Conservation (phyloP, 2,797 vertebrate genomes). For the Gymnoscopelus braueri region DNA sequence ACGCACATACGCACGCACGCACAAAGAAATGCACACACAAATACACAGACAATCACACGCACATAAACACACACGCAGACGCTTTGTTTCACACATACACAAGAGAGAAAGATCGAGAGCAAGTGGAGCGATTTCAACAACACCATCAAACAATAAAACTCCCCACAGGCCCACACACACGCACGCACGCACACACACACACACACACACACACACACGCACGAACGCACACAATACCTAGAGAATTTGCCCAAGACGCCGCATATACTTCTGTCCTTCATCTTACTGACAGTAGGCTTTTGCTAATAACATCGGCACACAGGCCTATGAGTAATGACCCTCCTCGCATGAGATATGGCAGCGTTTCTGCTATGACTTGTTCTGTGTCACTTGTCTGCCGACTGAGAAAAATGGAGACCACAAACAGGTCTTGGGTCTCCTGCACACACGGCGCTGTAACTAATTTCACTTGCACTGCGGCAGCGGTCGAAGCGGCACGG, state of each 20-base stretch:
- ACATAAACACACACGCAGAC: constrained; percentile 18
- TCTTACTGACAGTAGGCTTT: constrained; percentile 34
- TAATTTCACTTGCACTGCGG: constrained; percentile 26
- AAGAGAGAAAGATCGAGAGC: constrained; percentile 3
- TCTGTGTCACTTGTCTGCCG: constrained; percentile 24
- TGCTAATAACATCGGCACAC: constrained; percentile 40
- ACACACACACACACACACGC: not conserved
- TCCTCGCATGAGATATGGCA: constrained; percentile 22
- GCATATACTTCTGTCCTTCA: constrained; percentile 42
- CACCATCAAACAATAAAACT: constrained; percentile 29
- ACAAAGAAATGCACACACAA: constrained; percentile 34
- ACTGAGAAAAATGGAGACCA: constrained; percentile 23
- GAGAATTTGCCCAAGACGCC: constrained; percentile 3
- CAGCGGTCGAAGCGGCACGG: not conserved
- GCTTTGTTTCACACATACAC: not conserved
- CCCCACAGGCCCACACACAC: constrained; percentile 35
- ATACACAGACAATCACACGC: not conserved
- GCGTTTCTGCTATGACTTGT: constrained; percentile 21
- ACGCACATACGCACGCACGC: constrained; percentile 37
- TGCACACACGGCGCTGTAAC: constrained; percentile 13
- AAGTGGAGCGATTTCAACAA: constrained; percentile 21
- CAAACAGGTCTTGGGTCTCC: not conserved
- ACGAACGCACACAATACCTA: not conserved
- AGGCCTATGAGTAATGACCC: constrained; percentile 31
- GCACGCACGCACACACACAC: constrained; percentile 10